Conservation (phyloP, 2,888 invertebrate species). For the Diadromus collaris region DNA sequence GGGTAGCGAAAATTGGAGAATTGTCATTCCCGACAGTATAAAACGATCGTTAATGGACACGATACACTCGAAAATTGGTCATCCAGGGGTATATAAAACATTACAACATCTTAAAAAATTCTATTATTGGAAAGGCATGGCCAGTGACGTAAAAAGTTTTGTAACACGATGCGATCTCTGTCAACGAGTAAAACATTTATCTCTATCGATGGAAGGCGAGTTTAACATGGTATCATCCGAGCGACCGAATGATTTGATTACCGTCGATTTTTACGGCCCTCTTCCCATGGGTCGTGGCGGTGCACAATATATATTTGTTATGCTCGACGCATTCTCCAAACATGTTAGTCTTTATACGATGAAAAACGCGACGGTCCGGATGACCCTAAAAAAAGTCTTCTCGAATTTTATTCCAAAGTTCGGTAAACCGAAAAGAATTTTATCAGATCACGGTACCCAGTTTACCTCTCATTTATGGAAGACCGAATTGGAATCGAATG, state of each 20-base stretch:
- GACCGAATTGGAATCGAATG: slow-evolving; percentile 18
- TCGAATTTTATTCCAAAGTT: slow-evolving; percentile 31
- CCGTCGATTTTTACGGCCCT: no score
- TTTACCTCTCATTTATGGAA: slow-evolving; percentile 50
- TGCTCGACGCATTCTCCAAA: no score
- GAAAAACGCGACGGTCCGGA: slow-evolving; percentile 40
- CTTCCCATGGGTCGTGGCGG: no score
- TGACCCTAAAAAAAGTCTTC: slow-evolving; percentile 34
- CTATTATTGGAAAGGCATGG: no score
- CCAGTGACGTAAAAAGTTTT: no score
- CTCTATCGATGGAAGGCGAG: no score
- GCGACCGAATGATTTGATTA: no score
- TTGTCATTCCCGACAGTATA: background rate
- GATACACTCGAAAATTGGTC: background rate
- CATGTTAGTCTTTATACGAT: slow-evolving; percentile 17
- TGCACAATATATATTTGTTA: no score
- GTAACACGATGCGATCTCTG: no score
- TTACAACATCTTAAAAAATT: background rate
- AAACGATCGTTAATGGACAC: background rate
- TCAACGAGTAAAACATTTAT: no score
- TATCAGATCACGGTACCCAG: slow-evolving; percentile 46
- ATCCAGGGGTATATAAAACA: background rate
- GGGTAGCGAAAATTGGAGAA: background rate
- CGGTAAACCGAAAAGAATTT: slow-evolving; percentile 19
- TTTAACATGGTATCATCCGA: no score